phyloP scores from a whole-genome alignment of 2,888 invertebrate species.

The Pantelozetes paolii region DNA sequence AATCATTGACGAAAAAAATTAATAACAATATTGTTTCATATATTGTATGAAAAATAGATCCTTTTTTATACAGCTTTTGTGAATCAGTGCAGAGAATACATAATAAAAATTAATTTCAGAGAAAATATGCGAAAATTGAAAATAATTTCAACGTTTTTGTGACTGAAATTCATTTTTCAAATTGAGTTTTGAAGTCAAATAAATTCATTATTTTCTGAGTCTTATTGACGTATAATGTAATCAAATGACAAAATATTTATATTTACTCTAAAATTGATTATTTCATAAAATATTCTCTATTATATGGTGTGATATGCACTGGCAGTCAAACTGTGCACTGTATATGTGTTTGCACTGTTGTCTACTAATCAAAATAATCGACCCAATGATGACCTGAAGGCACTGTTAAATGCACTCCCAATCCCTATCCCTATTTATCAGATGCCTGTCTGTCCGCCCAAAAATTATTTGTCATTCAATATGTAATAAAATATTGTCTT shows the following conservation, averaged over 20 bases:
- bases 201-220: too few species aligned
- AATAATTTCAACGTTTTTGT: background rate
- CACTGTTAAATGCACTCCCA: background rate
- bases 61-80: background rate
- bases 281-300: too few species aligned
- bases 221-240: too few species aligned
- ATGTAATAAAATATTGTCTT: background rate
- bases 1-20: background rate
- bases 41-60: background rate
- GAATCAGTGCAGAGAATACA: background rate
- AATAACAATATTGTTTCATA: background rate
- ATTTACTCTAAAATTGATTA: too few species aligned
- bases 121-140: background rate
- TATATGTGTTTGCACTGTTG: too few species aligned
- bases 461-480: slow-evolving; percentile 13
- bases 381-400: background rate
- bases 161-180: too few species aligned
- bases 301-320: background rate
- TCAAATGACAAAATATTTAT: too few species aligned
- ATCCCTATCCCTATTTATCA: too few species aligned
- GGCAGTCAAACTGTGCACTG: too few species aligned
- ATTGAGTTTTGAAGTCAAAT: too few species aligned
- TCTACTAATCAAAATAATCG: background rate
- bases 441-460: background rate
- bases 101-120: background rate